A percentile compares a stretch with the other conserved stretches of the same genome.
Evolutionary conservation across 2,113 vertebrate species (phyloP).

Genomic region (Epinephelus fuscoguttatus): DNA sequence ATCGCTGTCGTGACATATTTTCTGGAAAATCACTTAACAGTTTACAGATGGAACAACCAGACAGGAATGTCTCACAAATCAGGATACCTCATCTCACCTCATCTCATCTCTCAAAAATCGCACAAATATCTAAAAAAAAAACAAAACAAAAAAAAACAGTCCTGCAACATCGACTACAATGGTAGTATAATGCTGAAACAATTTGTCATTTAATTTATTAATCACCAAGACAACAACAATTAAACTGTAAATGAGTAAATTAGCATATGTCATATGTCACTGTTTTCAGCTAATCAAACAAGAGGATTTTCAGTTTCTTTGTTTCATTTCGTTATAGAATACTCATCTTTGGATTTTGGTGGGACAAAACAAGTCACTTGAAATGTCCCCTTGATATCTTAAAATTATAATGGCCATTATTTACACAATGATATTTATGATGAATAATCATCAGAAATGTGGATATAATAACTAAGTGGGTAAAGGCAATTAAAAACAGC

Average conservation of each 20-base stretch:
- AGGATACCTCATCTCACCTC: neutral
- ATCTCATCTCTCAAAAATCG: neutral
- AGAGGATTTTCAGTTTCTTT: neutral
- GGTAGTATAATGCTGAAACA: neutral
- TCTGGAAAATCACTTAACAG: neutral
- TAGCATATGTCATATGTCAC: neutral
- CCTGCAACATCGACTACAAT: neutral
- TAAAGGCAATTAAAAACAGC: too few species aligned
- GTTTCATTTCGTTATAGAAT: neutral
- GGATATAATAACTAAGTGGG: too few species aligned
- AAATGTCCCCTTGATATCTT: neutral
- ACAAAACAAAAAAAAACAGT: too few species aligned
- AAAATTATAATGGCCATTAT: neutral
- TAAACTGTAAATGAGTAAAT: neutral
- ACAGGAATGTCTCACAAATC: neutral
- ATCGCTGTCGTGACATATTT: neutral
- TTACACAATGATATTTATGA: too few species aligned
- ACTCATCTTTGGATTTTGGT: neutral
- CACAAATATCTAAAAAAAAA: neutral
- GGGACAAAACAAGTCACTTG: neutral
- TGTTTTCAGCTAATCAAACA: neutral
- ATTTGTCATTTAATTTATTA: neutral
- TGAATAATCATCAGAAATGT: too few species aligned
- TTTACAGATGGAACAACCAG: neutral
- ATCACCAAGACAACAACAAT: neutral